Evolutionary conservation across 2,888 invertebrate genomes (phyloP).

Genomic region (Cyrtodaria siliqua): DNA sequence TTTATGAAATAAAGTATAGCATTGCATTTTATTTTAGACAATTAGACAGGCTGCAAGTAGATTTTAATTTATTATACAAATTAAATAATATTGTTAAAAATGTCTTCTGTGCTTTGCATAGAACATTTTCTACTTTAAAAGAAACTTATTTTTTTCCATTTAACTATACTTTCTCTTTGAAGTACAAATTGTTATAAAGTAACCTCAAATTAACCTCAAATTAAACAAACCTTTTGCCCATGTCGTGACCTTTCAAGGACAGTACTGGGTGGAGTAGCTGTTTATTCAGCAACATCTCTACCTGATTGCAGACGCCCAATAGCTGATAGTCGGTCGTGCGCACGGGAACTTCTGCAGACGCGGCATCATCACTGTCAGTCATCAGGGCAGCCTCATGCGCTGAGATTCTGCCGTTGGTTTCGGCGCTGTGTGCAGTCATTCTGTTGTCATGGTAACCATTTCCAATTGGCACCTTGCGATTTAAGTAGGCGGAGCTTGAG

Average conservation of each 20-base stretch:
- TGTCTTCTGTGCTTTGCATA: too few species aligned
- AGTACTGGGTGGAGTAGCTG: slow-evolving; percentile 73
- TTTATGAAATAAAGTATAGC: too few species aligned
- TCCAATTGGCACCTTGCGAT: slow-evolving; percentile 16
- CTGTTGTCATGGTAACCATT: slow-evolving; percentile 1
- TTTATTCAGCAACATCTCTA: slow-evolving; percentile 81
- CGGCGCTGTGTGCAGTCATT: slow-evolving; percentile 21
- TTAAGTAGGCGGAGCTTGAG: slow-evolving; percentile 45
- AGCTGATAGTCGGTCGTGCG: slow-evolving; percentile 77
- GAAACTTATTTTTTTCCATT: too few species aligned
- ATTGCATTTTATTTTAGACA: too few species aligned
- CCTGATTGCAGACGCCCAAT: slow-evolving; percentile 82
- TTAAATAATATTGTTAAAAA: too few species aligned
- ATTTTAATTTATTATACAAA: too few species aligned
- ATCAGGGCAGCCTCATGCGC: slow-evolving; percentile 48
- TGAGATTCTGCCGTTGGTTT: slow-evolving; percentile 20
- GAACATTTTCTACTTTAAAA: too few species aligned
- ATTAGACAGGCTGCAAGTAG: too few species aligned
- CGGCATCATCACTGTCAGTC: slow-evolving; percentile 32
- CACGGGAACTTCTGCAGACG: slow-evolving; percentile 32
- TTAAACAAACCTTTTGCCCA: slow-evolving; percentile 71
- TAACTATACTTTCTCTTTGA: too few species aligned
- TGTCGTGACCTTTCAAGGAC: slow-evolving; percentile 64
- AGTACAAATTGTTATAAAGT: too few species aligned
- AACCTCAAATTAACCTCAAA: too few species aligned